Evolutionary conservation across 2,113 vertebrate species (phyloP), one percentile per base, ranked within the genome.

Genomic region (Oncorhynchus keta): DNA sequence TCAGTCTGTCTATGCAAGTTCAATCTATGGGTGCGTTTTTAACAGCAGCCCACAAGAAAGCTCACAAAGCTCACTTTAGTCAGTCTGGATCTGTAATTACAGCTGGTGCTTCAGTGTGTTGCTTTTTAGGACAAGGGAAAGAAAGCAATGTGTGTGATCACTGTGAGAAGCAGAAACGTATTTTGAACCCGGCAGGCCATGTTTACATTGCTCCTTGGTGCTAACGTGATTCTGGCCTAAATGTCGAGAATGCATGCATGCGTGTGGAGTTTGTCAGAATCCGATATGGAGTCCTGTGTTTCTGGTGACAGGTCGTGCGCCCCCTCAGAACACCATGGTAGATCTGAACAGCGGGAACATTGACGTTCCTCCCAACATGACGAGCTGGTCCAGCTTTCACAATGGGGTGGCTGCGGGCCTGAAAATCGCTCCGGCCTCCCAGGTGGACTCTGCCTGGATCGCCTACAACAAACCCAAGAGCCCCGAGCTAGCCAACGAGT

Each of bases 391-490:
- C 62, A 98, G 97, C 87, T 99, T 99, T 79, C 98, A 99, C 81
- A 99, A 99, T 0, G 98, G 98, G 0, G 98, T 99, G 2, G 97
- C 97, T 13, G 97, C 97, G 0, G 98, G 97, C 5, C 92, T 99
- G 57, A 98, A 98, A 92, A 99, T 99, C 13, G 97, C 97, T 0
- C 97, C 97, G 0, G 97, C 96, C 14, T 99, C 97, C 2, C 97
- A 97, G 91, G 97, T 99, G 18, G 97, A 99, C 83, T 99, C 98
- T 0, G 96, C 98, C 3, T 99, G 98, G 98, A 99, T 99, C 1
- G 96, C 97, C 72, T 99, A 99, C 88, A 99, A 99, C 91, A 98
- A 99, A 79, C 97, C 97, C 67, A 99, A 99, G 89, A 97, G 94
- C 20, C 95, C 96, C 0, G 97, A 99, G 77, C 86, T 99, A 64